Evolutionary conservation across 2,113 vertebrate species (phyloP), one percentile per base, ranked within the genome.

Genomic region (Sylvilagus bachmani): DNA sequence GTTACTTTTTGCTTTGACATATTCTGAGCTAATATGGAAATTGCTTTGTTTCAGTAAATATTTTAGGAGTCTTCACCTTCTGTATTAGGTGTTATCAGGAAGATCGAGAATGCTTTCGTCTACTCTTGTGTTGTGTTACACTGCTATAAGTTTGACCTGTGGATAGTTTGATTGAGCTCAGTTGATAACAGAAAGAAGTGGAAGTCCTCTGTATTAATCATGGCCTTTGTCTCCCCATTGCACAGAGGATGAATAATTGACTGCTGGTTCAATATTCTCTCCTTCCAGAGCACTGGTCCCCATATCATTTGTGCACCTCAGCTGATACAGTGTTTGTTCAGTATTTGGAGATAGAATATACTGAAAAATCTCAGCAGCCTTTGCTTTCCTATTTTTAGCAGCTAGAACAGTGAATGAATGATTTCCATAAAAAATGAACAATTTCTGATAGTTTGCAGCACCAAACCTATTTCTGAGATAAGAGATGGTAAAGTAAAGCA

Each of bases 1-100:
- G 22, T 84, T 82, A 21, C 12, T 95, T 49, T 95, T 92, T 95
- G n/a, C 51, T 81, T 44, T 69, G 31, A 51, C 62, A 29, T 84
- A 58, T 49, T 96, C 78, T 44, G 78, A 74, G 33, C 55, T 92
- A 84, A 90, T 33, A 33, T 88, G 0, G 82, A 91, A 92, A 82
- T 19, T 88, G 27, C 8, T 51, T 96, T 91, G 27, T 49, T 16
- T 17, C 12, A 91, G 25, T 73, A 70, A 96, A 94, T 0, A 51
- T 93, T 89, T 94, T 95, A 74, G 80, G 82, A 66, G 12, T 93
- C 69, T 53, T 44, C 61, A 51, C 67, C 89, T 1, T 82, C 29
- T 91, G 27, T 24, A 77, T 92, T 96, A 83, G 29, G 33, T 89
- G 55, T 94, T 22, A 1, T 53, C 74, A 89, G 74, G 25, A 0